phyloP scores from a whole-genome alignment of 2,113 vertebrate species.

The Octodon degus region DNA sequence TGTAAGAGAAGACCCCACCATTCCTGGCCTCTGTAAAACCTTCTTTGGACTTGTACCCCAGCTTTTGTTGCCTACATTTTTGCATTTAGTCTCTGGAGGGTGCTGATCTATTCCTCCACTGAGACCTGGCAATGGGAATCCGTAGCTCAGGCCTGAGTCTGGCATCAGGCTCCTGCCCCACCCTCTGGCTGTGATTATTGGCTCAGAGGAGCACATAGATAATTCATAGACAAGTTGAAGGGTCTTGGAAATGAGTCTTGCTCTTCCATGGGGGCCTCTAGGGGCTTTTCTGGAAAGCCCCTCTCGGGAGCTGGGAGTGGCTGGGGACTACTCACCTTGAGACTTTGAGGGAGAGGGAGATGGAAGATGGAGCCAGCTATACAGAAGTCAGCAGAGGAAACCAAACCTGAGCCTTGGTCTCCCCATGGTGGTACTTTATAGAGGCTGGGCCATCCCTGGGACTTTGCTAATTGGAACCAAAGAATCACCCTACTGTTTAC shows the following conservation, averaged over 20 bases:
- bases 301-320: background rate
- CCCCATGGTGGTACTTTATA: rapidly evolving
- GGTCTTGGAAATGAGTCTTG: background rate
- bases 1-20: rapidly evolving
- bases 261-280: background rate
- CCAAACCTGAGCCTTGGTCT: background rate
- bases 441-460: background rate
- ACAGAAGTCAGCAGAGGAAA: background rate
- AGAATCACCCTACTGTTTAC: background rate
- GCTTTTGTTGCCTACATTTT: background rate
- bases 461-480: background rate
- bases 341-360: background rate
- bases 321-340: background rate
- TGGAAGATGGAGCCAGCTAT: background rate
- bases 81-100: background rate
- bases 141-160: background rate
- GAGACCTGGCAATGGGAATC: background rate
- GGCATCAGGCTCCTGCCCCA: background rate
- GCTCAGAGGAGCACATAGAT: background rate
- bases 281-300: background rate
- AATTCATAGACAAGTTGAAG: background rate
- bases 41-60: background rate
- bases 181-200: background rate
- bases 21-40: too few relatives aligned
- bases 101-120: background rate